A percentile compares a stretch with the other conserved stretches of the same genome.
Evolutionary conservation across 2,113 vertebrate genomes (phyloP).

Genomic region (Prunella fulvescens): DNA sequence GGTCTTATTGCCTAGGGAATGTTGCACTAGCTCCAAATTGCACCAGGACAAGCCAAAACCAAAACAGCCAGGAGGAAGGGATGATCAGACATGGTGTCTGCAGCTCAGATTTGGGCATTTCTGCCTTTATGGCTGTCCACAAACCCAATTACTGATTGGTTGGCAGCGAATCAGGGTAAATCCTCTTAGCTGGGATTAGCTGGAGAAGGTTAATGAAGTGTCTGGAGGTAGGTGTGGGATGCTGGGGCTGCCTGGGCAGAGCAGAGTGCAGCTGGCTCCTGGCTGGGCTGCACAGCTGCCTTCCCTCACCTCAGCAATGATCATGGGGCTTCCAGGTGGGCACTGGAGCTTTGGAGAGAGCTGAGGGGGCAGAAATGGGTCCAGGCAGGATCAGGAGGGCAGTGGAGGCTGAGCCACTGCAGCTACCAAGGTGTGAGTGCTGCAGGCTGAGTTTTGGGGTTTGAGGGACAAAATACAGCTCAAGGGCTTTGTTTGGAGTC

Average conservation of each 20-base stretch:
- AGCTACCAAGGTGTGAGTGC: rapidly evolving
- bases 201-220: background rate
- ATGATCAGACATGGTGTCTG: background rate
- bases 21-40: background rate
- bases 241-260: background rate
- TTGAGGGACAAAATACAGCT: background rate
- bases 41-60: background rate
- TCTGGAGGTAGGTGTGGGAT: background rate
- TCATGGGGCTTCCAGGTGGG: background rate
- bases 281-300: background rate
- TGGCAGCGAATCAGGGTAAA: background rate
- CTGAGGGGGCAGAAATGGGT: background rate
- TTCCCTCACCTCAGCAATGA: background rate
- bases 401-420: background rate
- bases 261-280: background rate
- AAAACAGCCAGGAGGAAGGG: background rate
- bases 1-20: background rate
- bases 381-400: background rate
- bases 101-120: background rate
- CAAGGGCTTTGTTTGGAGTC: background rate
- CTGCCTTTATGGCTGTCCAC: background rate
- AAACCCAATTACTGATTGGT: background rate
- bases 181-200: background rate
- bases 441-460: background rate
- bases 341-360: rapidly evolving